Percentiles rank a stretch among this genome's conserved stretches.
These are phyloP conservation scores for Miichthys miiuy DNA, from an alignment of 2,797 vertebrate species.

Conservation along the genomic window DNA sequence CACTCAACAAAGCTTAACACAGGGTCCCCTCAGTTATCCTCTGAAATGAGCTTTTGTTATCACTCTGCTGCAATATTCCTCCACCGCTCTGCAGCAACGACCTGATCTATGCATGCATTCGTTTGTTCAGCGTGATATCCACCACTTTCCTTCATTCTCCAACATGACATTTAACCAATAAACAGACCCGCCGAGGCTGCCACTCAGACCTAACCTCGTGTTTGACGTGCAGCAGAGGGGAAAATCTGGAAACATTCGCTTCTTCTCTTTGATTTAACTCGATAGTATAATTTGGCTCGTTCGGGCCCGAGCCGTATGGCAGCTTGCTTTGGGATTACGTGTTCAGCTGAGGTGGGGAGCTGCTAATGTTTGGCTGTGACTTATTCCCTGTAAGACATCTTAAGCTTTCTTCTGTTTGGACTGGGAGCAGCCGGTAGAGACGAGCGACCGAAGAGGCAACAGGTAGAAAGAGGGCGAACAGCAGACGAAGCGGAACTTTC, in stretches of 20 bases:
- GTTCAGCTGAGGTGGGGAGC: slow-evolving; percentile 20
- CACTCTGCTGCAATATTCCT: slow-evolving; percentile 27
- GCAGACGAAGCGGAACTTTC: neutral
- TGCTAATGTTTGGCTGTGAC: slow-evolving; percentile 36
- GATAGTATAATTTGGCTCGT: neutral
- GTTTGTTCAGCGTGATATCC: neutral
- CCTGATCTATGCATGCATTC: neutral
- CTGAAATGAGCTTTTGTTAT: slow-evolving; percentile 55
- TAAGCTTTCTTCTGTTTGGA: slow-evolving; percentile 24
- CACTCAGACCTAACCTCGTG: neutral
- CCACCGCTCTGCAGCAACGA: neutral
- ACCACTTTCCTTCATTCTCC: neutral
- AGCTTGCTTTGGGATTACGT: slow-evolving; percentile 50
- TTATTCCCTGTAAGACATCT: slow-evolving; percentile 25
- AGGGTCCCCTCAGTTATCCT: slow-evolving; percentile 37
- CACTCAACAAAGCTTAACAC: slow-evolving; percentile 57
- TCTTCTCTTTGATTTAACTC: neutral
- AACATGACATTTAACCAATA: slow-evolving; percentile 7
- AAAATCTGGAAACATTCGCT: neutral
- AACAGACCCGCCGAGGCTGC: neutral
- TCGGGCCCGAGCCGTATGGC: neutral
- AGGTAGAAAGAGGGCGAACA: neutral
- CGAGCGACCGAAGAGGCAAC: neutral
- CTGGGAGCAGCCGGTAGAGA: slow-evolving; percentile 16
- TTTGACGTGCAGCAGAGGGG: neutral